A percentile compares a stretch with the other conserved stretches of the same genome.
Evolutionary conservation across 2,113 vertebrate species (phyloP).

Genomic region (Percina caprodes): DNA sequence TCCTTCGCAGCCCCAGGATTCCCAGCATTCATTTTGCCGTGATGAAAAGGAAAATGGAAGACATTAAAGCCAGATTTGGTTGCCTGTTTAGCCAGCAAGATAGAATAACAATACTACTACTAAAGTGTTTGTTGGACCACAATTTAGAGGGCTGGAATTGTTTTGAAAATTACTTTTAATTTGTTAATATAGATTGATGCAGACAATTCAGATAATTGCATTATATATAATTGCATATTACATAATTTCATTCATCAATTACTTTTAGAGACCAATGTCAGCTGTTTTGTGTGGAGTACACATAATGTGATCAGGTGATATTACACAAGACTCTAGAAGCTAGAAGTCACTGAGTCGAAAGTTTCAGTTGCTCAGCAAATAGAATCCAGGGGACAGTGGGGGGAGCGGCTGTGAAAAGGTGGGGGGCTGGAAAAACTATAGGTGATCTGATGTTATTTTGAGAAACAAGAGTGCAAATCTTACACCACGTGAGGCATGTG

Average conservation of each 20-base stretch:
- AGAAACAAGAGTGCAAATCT: constrained; percentile 79
- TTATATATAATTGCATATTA: too few relatives aligned
- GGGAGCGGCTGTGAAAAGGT: constrained; percentile 33
- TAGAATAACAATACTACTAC: background rate
- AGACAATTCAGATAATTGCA: background rate
- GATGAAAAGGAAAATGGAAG: background rate
- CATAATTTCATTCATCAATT: constrained; percentile 30
- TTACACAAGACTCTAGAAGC: constrained; percentile 32
- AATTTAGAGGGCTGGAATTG: background rate
- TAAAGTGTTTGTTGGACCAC: background rate
- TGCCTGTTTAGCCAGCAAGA: background rate
- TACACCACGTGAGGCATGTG: constrained; percentile 77
- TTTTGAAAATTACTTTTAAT: background rate
- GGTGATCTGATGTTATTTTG: constrained; percentile 82
- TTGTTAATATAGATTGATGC: background rate
- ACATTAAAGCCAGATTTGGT: background rate
- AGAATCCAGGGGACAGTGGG: constrained; percentile 45
- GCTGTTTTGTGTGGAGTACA: constrained; percentile 28
- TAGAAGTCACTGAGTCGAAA: constrained; percentile 61
- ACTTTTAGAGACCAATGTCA: constrained; percentile 29
- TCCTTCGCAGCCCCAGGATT: too few relatives aligned
- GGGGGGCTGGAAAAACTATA: constrained; percentile 68
- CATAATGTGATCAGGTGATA: constrained; percentile 42
- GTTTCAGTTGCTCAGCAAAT: constrained; percentile 49
- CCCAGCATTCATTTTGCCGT: too few relatives aligned